These are phyloP conservation scores for Dolichotis patagonum DNA, from an alignment of 2,113 vertebrate species.

Conservation along the genomic window DNA sequence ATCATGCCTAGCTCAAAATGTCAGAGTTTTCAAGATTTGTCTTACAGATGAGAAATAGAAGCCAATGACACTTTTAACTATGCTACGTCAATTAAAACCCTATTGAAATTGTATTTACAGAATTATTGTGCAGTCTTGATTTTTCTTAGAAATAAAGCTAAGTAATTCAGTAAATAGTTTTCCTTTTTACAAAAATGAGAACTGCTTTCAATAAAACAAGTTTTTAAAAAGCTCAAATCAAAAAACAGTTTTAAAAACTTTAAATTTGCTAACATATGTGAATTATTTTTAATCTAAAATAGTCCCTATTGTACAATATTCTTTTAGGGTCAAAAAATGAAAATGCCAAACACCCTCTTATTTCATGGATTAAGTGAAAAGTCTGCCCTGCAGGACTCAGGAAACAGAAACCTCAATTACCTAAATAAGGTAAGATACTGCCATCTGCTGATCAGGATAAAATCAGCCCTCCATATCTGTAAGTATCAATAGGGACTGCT, in stretches of 20 bases:
- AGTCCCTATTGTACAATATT: neutral
- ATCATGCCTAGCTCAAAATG: neutral
- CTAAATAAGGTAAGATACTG: conserved; percentile 74
- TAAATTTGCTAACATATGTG: neutral
- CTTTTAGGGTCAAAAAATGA: conserved; percentile 10
- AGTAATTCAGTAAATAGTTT: conserved; percentile 1
- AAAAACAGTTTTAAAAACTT: conserved; percentile 21
- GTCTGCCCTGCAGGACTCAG: neutral
- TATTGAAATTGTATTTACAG: conserved; percentile 16
- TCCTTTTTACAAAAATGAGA: conserved; percentile 43
- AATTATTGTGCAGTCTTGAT: neutral
- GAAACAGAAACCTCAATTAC: neutral
- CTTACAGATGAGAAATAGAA: neutral
- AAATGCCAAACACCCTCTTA: neutral
- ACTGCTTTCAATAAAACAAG: neutral
- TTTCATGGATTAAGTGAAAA: neutral
- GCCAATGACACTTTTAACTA: conserved; percentile 19
- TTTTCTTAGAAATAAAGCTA: neutral
- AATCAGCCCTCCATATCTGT: neutral
- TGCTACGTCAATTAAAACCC: conserved; percentile 19
- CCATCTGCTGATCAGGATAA: conserved; percentile 74
- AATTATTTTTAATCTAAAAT: neutral
- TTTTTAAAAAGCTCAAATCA: neutral
- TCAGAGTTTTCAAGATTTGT: neutral
- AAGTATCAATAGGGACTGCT: neutral